These are phyloP conservation scores for Taurulus bubalis DNA, from an alignment of 2,113 vertebrate species.

Conservation along the genomic window DNA sequence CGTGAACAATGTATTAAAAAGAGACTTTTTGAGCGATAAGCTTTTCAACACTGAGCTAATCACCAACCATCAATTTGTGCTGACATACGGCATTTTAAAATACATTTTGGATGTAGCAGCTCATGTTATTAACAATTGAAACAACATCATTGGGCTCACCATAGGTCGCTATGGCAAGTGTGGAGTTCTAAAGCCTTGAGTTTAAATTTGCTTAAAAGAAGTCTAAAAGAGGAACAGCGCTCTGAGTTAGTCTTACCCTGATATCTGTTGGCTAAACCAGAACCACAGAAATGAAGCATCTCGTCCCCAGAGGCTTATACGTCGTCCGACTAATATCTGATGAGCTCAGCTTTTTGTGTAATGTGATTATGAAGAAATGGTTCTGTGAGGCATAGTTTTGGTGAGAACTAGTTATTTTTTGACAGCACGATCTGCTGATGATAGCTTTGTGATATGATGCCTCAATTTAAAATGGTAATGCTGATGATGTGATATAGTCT, in stretches of 20 bases:
- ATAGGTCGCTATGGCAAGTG: background rate
- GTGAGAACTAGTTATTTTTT: too few species aligned
- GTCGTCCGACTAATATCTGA: too few species aligned
- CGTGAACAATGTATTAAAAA: slow-evolving; percentile 5
- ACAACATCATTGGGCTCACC: too few species aligned
- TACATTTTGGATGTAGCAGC: background rate
- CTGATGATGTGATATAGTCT: too few species aligned
- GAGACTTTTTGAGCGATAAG: background rate
- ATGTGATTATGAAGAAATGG: background rate
- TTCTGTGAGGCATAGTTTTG: background rate
- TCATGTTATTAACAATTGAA: background rate
- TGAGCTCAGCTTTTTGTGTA: background rate
- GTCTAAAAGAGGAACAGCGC: too few species aligned
- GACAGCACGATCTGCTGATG: background rate
- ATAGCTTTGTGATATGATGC: background rate
- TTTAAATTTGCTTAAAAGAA: too few species aligned
- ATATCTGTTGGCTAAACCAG: background rate
- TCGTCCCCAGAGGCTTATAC: too few species aligned
- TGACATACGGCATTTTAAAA: background rate
- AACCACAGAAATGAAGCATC: background rate
- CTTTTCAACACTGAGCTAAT: slow-evolving; percentile 18
- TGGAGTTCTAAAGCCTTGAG: background rate
- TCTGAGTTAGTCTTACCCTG: background rate
- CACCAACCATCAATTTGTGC: background rate
- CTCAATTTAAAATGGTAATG: too few species aligned